Evolutionary conservation across 2,888 invertebrate genomes (phyloP), one percentile per base, ranked within the genome.

Genomic region (Cenopis cana): DNA sequence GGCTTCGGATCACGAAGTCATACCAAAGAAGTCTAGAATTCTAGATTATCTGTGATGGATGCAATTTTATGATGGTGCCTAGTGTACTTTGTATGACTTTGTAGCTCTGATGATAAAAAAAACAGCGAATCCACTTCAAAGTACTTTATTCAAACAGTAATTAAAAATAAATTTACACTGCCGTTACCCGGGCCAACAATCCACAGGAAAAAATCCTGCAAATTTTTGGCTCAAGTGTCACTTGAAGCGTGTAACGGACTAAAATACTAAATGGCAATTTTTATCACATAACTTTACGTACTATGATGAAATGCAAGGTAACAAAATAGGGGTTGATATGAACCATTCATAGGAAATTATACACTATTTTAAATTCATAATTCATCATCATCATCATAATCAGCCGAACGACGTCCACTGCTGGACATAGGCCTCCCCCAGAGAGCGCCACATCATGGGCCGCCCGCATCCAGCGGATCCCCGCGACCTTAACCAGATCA

Each of bases 141-240:
- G 70, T 70, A 74, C 61, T 73, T 74, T 81, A 79, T 81, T 77
- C 75, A 59, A 81, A 78, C 76, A 79, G 73, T 74, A 59, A 75
- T 74, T 71, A 71, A 71, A 79, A 75, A 77, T 75, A 69, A 68
- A 66, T 73, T 73, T 73, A 76, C 74, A 76, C n/a, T 56, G 76
- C 76, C 80, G 81, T 77, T 72, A 55, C 56, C 72, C 17, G 55
- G 59, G 54, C 41, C 56, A 60, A 50, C 14, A 17, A 57, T 62
- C 46, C 8, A 3, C 33, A 59, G n/a, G 38, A 68, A 18, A 24
- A 61, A 52, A 52, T 62, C 6, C 11, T 52, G 10, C 6, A 9
- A 64, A 64, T 65, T 17, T 9, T 52, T 41, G 46, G 46, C 10
- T 46, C 33, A 2, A n/a, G n/a, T 49, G 1, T n/a, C n/a, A n/a